A percentile compares a stretch with the other conserved stretches of the same genome.
Conservation (phyloP, 2,797 vertebrate species). For the Myripristis murdjan region DNA sequence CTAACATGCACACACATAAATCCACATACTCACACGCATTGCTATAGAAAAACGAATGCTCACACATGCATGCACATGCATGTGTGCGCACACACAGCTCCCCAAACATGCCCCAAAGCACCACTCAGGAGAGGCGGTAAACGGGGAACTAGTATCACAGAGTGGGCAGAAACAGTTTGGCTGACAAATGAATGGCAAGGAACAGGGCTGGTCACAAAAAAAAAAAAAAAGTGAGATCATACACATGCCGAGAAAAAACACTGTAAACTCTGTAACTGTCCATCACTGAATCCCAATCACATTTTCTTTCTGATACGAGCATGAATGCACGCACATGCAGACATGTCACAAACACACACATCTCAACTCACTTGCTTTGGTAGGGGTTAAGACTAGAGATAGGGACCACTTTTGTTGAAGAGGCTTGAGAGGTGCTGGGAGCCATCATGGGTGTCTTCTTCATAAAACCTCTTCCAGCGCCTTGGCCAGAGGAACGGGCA, state of each 20-base stretch:
- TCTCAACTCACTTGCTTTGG: constrained; percentile 92
- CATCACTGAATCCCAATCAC: neutral
- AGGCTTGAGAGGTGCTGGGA: constrained; percentile 80
- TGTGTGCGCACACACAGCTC: constrained; percentile 16
- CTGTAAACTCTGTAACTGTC: neutral
- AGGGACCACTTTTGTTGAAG: constrained; percentile 87
- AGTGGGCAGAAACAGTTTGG: constrained; percentile 42
- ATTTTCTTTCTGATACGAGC: neutral
- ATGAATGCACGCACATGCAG: neutral
- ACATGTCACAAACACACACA: constrained; percentile 1
- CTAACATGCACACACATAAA: constrained; percentile 35
- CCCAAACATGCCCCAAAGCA: constrained; percentile 56
- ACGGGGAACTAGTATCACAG: constrained; percentile 31
- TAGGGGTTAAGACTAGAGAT: constrained; percentile 94
- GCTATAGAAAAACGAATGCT: constrained; percentile 5
- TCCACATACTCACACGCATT: constrained; percentile 25
- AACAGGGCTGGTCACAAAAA: neutral
- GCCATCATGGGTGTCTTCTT: constrained; percentile 65
- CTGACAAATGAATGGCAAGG: constrained; percentile 43
- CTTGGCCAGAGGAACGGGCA: constrained; percentile 47
- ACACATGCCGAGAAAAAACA: constrained; percentile 1
- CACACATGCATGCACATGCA: constrained; percentile 15
- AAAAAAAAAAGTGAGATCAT: constrained; percentile 16
- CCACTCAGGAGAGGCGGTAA: constrained; percentile 53
- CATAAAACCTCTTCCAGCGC: constrained; percentile 80